phyloP scores from a whole-genome alignment of 2,888 invertebrate genomes.

The Drosophila colorata region DNA sequence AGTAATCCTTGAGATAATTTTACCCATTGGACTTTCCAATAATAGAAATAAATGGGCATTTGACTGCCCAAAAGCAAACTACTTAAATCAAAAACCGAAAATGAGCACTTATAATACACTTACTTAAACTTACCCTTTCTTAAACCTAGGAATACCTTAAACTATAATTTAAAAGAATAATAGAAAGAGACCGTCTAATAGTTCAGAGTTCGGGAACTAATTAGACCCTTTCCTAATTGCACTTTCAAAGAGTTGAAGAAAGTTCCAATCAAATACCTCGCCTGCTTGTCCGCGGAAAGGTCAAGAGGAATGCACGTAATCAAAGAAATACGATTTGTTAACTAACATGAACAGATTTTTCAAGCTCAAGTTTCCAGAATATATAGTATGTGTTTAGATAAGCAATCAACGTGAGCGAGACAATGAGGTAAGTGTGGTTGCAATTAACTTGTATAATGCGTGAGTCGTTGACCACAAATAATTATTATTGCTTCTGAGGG shows the following conservation, averaged over 20 bases:
- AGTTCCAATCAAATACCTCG: not conserved
- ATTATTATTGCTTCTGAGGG: not conserved
- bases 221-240: not conserved
- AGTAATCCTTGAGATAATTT: too few relatives aligned
- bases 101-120: too few relatives aligned
- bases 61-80: too few relatives aligned
- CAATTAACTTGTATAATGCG: slow-evolving; percentile 8
- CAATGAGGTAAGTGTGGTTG: not conserved
- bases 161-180: too few relatives aligned
- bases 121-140: too few relatives aligned
- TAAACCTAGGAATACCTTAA: too few relatives aligned
- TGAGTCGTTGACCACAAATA: slow-evolving; percentile 2
- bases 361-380: slow-evolving; percentile 2
- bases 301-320: slow-evolving; percentile 10
- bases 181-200: too few relatives aligned
- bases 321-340: slow-evolving; percentile 6
- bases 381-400: slow-evolving; percentile 1
- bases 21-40: too few relatives aligned
- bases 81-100: too few relatives aligned
- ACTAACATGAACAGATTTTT: not conserved
- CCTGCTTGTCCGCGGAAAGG: not conserved
- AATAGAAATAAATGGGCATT: too few relatives aligned
- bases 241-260: not conserved
- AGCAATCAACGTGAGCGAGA: slow-evolving; percentile 1
- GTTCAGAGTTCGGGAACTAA: not conserved